Conservation (phyloP, 2,797 vertebrate species). For the Nannoperca obscura region DNA sequence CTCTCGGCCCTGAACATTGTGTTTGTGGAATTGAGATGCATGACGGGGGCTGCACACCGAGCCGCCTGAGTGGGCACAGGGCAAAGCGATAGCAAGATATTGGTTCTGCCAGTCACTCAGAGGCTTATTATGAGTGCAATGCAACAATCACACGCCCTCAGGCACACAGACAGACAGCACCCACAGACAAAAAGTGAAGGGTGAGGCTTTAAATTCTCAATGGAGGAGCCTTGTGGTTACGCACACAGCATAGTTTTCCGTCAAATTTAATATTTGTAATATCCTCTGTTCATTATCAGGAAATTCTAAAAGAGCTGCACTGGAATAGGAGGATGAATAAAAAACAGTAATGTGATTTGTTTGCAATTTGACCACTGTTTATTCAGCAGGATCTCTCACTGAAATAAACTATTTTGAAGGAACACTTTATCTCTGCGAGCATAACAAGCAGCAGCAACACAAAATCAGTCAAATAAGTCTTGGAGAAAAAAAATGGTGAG, state of each 20-base stretch:
- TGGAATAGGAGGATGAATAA: slow-evolving; percentile 12
- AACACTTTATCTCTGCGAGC: slow-evolving; percentile 4
- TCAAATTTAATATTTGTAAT: too few relatives aligned
- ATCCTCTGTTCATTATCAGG: slow-evolving; percentile 14
- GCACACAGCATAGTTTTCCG: too few relatives aligned
- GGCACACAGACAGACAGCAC: slow-evolving; percentile 68
- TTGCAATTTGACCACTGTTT: slow-evolving; percentile 44
- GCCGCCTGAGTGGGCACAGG: slow-evolving; percentile 68
- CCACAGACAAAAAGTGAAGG: slow-evolving; percentile 60
- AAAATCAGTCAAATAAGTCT: slow-evolving; percentile 36
- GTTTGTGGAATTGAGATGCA: slow-evolving; percentile 86
- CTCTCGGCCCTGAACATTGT: slow-evolving; percentile 76
- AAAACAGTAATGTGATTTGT: slow-evolving; percentile 19
- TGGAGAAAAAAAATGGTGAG: not conserved
- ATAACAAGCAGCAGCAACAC: slow-evolving; percentile 31
- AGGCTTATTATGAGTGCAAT: slow-evolving; percentile 77
- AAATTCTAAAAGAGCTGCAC: slow-evolving; percentile 18
- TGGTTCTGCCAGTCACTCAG: slow-evolving; percentile 81
- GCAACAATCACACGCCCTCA: slow-evolving; percentile 76
- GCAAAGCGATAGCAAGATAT: slow-evolving; percentile 77
- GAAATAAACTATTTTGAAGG: slow-evolving; percentile 27
- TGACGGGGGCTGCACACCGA: slow-evolving; percentile 66
- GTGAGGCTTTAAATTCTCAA: slow-evolving; percentile 50
- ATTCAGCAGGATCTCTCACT: slow-evolving; percentile 25
- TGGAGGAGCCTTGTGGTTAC: slow-evolving; percentile 19